phyloP scores from a whole-genome alignment of 2,797 vertebrate genomes.

The Bufotes viridis region DNA sequence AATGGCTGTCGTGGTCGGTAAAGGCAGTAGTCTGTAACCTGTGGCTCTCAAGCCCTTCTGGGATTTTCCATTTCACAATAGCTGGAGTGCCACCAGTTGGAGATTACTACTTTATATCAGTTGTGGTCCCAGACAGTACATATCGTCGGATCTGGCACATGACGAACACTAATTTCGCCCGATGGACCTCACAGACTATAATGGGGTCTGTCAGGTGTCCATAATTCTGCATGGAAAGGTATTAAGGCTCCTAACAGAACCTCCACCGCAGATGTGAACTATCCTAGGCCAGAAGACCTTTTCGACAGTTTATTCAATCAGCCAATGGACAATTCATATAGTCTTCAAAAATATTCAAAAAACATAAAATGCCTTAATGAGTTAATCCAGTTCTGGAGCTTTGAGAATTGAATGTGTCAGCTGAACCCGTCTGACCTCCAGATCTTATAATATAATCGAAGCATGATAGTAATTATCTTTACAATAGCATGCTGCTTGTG shows the following conservation, averaged over 20 bases:
- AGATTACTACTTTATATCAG: not conserved
- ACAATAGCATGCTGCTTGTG: not conserved
- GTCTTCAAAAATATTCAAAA: not conserved
- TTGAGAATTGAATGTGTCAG: not conserved
- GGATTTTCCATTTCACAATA: not conserved
- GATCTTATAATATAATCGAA: not conserved
- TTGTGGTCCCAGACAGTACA: too few species aligned
- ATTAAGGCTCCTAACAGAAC: too few species aligned
- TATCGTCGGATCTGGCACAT: too few species aligned
- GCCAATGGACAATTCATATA: too few species aligned
- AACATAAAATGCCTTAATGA: not conserved
- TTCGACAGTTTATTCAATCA: too few species aligned
- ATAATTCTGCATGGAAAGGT: too few species aligned
- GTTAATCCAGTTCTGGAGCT: not conserved
- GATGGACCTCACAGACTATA: too few species aligned
- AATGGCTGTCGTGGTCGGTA: not conserved
- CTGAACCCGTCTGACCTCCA: not conserved
- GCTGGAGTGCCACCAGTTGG: not conserved
- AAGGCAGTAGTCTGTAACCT: too few species aligned
- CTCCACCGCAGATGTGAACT: too few species aligned
- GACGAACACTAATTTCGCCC: too few species aligned
- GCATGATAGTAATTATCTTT: constrained; percentile 1
- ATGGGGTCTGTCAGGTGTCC: too few species aligned
- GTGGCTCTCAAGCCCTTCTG: not conserved
- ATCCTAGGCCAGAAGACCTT: too few species aligned